Percentiles rank a stretch among this genome's conserved stretches.
Evolutionary conservation across 2,113 vertebrate species (phyloP).

Genomic region (Chaenocephalus aceratus): DNA sequence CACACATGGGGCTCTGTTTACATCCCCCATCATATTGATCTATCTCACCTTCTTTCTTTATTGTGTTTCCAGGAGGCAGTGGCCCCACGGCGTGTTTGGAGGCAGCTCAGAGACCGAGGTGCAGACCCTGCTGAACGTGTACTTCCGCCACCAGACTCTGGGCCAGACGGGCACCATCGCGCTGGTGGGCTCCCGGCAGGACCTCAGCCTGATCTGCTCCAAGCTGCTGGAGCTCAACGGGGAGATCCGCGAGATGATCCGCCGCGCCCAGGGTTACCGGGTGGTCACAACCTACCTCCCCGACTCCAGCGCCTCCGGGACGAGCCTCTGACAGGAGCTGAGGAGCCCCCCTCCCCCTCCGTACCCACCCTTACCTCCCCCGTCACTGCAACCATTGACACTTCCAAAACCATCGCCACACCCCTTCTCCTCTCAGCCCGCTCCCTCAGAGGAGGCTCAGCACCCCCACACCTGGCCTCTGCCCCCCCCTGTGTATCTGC

Average conservation of each 20-base stretch:
- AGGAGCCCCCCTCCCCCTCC: slow-evolving; percentile 75
- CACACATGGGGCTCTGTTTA: not conserved
- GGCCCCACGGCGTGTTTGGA: slow-evolving; percentile 97
- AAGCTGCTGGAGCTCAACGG: slow-evolving; percentile 97
- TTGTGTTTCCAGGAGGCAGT: slow-evolving; percentile 87
- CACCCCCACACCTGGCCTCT: slow-evolving; percentile 69
- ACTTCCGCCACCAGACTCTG: slow-evolving; percentile 97
- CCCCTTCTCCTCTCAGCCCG: slow-evolving; percentile 25
- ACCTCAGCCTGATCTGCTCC: slow-evolving; percentile 94
- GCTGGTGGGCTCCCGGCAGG: slow-evolving; percentile 96
- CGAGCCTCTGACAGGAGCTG: slow-evolving; percentile 97
- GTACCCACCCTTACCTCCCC: slow-evolving; percentile 56
- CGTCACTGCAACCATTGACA: slow-evolving; percentile 43
- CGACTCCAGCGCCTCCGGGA: slow-evolving; percentile 93
- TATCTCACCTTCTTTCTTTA: not conserved
- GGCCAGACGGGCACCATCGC: slow-evolving; percentile 98
- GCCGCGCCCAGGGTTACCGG: slow-evolving; percentile 94
- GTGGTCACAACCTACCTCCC: slow-evolving; percentile 94
- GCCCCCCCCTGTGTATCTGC: slow-evolving; percentile 63
- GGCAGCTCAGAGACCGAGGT: slow-evolving; percentile 94
- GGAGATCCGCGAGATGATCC: slow-evolving; percentile 98
- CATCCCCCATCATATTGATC: not conserved
- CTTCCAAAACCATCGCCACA: slow-evolving; percentile 38
- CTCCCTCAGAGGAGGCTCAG: slow-evolving; percentile 43
- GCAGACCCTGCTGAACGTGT: slow-evolving; percentile 97